Evolutionary conservation across 2,888 invertebrate species (phyloP), one percentile per base, ranked within the genome.

Genomic region (Megaustenia siamemsis): DNA sequence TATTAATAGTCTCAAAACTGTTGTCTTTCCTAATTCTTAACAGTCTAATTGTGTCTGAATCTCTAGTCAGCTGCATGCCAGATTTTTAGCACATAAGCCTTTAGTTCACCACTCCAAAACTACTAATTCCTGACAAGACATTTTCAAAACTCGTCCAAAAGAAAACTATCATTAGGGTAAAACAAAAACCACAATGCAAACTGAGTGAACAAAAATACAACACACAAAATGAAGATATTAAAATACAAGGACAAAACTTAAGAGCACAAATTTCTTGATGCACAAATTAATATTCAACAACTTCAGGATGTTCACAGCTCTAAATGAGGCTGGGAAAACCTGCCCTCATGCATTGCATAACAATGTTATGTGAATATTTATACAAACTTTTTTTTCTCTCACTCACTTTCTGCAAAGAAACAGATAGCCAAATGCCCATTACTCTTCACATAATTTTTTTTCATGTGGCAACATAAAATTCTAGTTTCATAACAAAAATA

Each of bases 351-450:
- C 69, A 69, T 12, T 66, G 35, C 38, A 38, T 69, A 69, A 80
- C 21, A 49, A 68, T 49, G 28, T n/a, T 45, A 12, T 49, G 49
- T 73, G 71, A 73, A 73, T 49, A 45, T 28, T 73, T 73, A 73
- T 49, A 73, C 73, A 28, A 49, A 15, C 71, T 73, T 73, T 43
- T 82, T n/a, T 82, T 45, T 49, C 10, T 73, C 53, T 82, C 82
- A 82, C 82, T 82, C 82, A 82, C 82, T 82, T 73, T 82, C 82
- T 82, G 82, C 28, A 73, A 69, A 82, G 43, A 60, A 53, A 73
- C 8, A 73, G 8, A 78, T 43, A 78, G 45, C 43, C 5, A 78
- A n/a, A n/a, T n/a, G n/a, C n/a, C n/a, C n/a, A n/a, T n/a, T n/a
- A n/a, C n/a, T n/a, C n/a, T n/a, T n/a, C n/a, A n/a, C n/a, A n/a